Evolutionary conservation across 64 coral and sea anemone species (phyloP), one percentile per base, ranked within the genome.

Genomic region (Montipora efflorescens): DNA sequence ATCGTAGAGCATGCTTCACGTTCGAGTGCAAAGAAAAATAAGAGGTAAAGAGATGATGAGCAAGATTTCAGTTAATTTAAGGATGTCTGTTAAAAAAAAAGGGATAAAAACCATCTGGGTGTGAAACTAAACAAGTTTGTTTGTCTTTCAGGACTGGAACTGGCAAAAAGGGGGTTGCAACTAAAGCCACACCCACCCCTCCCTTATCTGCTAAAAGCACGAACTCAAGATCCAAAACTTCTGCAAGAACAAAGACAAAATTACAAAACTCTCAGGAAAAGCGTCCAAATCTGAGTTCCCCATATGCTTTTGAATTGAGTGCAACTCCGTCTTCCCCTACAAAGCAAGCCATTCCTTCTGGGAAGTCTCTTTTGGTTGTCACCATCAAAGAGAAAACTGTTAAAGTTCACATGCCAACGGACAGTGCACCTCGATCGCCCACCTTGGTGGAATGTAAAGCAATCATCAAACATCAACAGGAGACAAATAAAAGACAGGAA

Each of bases 391-490:
- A 97, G 36, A 95, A 94, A 10, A 82, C 79, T 67, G 88, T 97
- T 47, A 85, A 97, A 51, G 96, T 97, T 13, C 89, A 95, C 68
- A 90, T 97, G 67, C 96, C 96, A 1, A 79, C 88, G 50, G 96
- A 97, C 72, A 83, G 81, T 48, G 89, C 62, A 49, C 96, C 96
- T 61, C 77, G 96, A 67, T 97, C 96, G 59, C 96, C 96, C 46
- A 97, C 96, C 8, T 90, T 97, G 3, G 94, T 90, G 75, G 96
- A 97, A 67, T 97, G 96, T 48, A 97, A 97, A 85, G 88, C 96
- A 67, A 97, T 97, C 23, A 97, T 97, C 16, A 90, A 78, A 20
- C 92, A 97, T 79, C 96, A 97, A 75, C 93, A 95, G 23, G 96
- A 97, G 70, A 97, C 93, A 74, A 97, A 97, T 25, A 67, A 81